These are phyloP conservation scores for Chorisops tibialis DNA, from an alignment of 2,888 invertebrate genomes.

Conservation along the genomic window DNA sequence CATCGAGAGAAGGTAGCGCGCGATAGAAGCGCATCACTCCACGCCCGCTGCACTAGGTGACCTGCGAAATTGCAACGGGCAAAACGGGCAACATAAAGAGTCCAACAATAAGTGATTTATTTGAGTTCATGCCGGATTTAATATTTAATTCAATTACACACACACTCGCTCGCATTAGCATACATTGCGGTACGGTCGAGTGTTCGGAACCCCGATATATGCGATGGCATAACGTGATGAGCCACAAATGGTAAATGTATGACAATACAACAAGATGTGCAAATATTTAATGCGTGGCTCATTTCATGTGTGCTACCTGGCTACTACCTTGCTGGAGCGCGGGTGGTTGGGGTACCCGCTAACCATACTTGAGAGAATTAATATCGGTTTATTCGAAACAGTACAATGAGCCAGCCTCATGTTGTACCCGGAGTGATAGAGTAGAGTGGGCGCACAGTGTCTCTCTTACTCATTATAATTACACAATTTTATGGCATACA, in stretches of 20 bases:
- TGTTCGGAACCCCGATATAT: neutral
- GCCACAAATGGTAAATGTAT: constrained; percentile 29
- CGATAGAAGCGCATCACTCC: no score
- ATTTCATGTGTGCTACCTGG: constrained; percentile 15
- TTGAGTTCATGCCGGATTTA: neutral
- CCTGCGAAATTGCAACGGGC: no score
- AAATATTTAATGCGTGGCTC: constrained; percentile 28
- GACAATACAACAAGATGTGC: constrained; percentile 28
- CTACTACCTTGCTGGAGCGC: neutral
- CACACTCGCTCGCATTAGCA: neutral
- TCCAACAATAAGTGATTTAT: neutral
- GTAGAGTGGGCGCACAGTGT: no score
- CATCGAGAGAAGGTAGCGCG: no score
- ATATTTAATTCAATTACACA: neutral
- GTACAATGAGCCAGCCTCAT: no score
- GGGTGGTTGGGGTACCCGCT: neutral
- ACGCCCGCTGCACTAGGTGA: no score
- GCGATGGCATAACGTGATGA: constrained; percentile 28
- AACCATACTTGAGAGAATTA: no score
- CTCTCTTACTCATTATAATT: constrained; percentile 23
- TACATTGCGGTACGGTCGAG: neutral
- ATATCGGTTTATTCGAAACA: no score
- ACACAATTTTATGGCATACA: constrained; percentile 13
- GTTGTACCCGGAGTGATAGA: no score
- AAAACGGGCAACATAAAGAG: no score